Percentiles rank a stretch among this genome's conserved stretches.
These are phyloP conservation scores for Drosophila affinis DNA, from an alignment of 2,888 invertebrate genomes.

Conservation along the genomic window DNA sequence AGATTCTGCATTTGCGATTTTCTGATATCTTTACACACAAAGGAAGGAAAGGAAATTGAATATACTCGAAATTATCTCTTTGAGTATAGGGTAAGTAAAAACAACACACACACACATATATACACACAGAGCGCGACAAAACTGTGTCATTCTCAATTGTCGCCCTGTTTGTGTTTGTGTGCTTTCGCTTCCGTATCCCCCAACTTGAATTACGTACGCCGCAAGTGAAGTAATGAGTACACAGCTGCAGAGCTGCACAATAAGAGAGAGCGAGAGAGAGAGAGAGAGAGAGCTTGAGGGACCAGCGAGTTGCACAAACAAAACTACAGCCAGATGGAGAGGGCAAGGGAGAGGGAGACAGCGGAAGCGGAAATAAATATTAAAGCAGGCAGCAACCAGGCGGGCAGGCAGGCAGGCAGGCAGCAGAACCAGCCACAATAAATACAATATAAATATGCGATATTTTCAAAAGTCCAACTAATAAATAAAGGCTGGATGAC, in stretches of 20 bases:
- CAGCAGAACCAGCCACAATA: conserved; percentile 47
- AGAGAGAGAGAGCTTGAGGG: conserved; percentile 27
- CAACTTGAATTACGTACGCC: conserved; percentile 78
- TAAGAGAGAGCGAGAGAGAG: no score
- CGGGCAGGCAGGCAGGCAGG: conserved; percentile 4
- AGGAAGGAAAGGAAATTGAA: no score
- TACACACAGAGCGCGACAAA: conserved; percentile 54
- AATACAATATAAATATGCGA: conserved; percentile 59
- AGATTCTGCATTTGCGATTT: no score
- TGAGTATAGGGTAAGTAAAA: conserved; percentile 2
- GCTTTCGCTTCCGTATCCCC: conserved; percentile 38
- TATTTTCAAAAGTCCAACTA: conserved; percentile 75
- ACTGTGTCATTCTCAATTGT: conserved; percentile 61
- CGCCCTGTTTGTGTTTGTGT: conserved; percentile 24
- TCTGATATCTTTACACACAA: no score
- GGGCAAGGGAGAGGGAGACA: neutral
- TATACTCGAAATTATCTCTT: neutral
- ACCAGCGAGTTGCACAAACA: conserved; percentile 24
- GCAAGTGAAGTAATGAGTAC: conserved; percentile 77
- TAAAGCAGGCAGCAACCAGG: conserved; percentile 51
- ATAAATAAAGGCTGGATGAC: conserved; percentile 59
- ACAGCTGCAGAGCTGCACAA: conserved; percentile 39
- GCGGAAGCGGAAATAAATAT: conserved; percentile 72
- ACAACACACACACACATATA: conserved; percentile 17
- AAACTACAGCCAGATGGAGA: neutral